Evolutionary conservation across 2,888 invertebrate species (phyloP).

Genomic region (Hedychridium roseum): DNA sequence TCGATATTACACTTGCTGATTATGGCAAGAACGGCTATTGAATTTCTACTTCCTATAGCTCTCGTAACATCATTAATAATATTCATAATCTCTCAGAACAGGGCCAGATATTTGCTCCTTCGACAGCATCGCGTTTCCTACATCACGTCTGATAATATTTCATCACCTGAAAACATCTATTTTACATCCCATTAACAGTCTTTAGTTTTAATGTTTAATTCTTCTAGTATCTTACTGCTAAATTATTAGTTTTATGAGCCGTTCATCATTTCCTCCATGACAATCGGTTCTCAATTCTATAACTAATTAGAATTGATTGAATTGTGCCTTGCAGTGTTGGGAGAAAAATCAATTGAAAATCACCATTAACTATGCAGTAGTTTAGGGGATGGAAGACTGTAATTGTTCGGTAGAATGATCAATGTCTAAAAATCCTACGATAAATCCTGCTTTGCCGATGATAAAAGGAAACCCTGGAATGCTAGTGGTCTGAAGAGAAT

Average conservation of each 20-base stretch:
- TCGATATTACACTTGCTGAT: slow-evolving; percentile 7
- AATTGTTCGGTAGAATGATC: too few relatives aligned
- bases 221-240: slow-evolving; percentile 27
- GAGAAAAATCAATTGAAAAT: too few relatives aligned
- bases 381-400: too few relatives aligned
- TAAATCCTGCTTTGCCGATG: slow-evolving; percentile 3
- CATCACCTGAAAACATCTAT: slow-evolving; percentile 33
- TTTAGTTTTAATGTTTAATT: slow-evolving; percentile 34
- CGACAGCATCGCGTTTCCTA: slow-evolving; percentile 18
- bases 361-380: too few relatives aligned
- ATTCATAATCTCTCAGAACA: slow-evolving; percentile 22
- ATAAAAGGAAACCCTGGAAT: neutral
- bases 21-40: slow-evolving; percentile 35
- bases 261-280: slow-evolving; percentile 1
- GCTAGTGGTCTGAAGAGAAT: neutral
- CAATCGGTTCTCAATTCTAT: slow-evolving; percentile 3
- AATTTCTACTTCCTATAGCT: slow-evolving; percentile 11
- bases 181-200: slow-evolving; percentile 38
- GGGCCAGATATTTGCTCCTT: slow-evolving; percentile 23
- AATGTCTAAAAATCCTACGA: too few relatives aligned
- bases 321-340: too few relatives aligned
- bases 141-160: slow-evolving; percentile 24
- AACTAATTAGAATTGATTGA: slow-evolving; percentile 27
- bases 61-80: slow-evolving; percentile 20
- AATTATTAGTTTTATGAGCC: slow-evolving; percentile 8